Conservation (phyloP, 2,888 invertebrate genomes). For the Tenthredo amoena region DNA sequence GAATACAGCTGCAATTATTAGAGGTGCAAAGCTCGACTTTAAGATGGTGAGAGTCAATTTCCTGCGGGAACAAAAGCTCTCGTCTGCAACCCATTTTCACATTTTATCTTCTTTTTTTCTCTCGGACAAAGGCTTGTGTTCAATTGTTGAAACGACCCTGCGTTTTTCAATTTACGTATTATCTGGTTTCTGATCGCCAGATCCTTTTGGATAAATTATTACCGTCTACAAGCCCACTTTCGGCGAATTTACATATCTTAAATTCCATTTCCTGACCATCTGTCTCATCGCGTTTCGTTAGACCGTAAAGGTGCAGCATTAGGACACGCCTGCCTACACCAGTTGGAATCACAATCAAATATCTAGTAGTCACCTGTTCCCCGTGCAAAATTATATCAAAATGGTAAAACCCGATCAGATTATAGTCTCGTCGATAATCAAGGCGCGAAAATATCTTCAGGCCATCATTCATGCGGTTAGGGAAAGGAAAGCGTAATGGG, state of each 20-base stretch:
- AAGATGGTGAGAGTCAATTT: neutral
- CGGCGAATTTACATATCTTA: slow-evolving; percentile 44
- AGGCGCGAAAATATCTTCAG: neutral
- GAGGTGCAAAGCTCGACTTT: neutral
- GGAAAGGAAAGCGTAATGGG: neutral
- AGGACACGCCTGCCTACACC: neutral
- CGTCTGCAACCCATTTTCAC: neutral
- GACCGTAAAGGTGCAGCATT: neutral
- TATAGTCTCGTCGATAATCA: neutral
- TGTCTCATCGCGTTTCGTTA: slow-evolving; percentile 6
- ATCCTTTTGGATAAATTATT: slow-evolving; percentile 36
- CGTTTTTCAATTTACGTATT: slow-evolving; percentile 28
- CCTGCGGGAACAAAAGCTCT: neutral
- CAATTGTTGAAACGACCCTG: neutral
- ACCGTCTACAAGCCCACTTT: slow-evolving; percentile 3
- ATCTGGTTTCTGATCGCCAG: neutral
- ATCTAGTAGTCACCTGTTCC: neutral
- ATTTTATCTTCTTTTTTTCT: neutral
- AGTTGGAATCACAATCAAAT: neutral
- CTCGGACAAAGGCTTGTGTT: neutral
- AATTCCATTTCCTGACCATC: slow-evolving; percentile 50
- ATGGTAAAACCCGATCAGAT: neutral
- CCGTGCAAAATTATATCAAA: neutral
- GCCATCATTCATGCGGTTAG: neutral
- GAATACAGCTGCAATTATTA: neutral